A percentile compares a stretch with the other conserved stretches of the same genome.
Conservation (phyloP, 2,888 invertebrate genomes). For the Oligia strigilis region DNA sequence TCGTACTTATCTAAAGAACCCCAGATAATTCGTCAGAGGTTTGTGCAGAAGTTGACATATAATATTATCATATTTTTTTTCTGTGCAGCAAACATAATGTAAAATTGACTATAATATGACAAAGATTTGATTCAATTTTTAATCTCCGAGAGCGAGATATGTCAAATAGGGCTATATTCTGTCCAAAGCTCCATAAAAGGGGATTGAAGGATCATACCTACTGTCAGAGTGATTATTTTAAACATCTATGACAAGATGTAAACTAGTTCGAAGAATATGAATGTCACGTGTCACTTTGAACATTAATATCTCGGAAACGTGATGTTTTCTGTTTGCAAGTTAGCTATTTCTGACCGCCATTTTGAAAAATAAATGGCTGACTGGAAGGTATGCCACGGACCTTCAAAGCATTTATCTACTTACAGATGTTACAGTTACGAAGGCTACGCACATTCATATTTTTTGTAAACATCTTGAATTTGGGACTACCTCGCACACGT, state of each 20-base stretch:
- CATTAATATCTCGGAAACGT: neutral
- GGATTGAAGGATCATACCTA: no score
- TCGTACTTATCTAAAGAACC: neutral
- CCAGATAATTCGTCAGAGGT: neutral
- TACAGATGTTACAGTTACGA: neutral
- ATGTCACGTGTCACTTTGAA: neutral
- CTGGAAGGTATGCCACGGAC: neutral
- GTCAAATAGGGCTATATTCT: neutral
- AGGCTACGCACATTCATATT: neutral
- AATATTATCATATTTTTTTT: neutral
- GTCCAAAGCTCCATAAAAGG: neutral
- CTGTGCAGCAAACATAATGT: neutral
- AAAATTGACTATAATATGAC: neutral
- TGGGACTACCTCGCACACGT: neutral
- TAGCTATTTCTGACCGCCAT: neutral
- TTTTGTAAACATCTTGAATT: neutral
- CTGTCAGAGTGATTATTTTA: neutral
- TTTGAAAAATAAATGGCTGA: neutral
- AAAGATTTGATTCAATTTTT: neutral
- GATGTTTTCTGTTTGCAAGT: neutral
- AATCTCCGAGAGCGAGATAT: neutral
- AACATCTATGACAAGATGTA: neutral
- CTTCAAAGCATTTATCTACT: neutral
- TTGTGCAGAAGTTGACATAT: neutral
- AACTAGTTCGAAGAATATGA: neutral